Conservation (phyloP, 1,140 invertebrate genomes). For the Dreissena rostriformis region DNA sequence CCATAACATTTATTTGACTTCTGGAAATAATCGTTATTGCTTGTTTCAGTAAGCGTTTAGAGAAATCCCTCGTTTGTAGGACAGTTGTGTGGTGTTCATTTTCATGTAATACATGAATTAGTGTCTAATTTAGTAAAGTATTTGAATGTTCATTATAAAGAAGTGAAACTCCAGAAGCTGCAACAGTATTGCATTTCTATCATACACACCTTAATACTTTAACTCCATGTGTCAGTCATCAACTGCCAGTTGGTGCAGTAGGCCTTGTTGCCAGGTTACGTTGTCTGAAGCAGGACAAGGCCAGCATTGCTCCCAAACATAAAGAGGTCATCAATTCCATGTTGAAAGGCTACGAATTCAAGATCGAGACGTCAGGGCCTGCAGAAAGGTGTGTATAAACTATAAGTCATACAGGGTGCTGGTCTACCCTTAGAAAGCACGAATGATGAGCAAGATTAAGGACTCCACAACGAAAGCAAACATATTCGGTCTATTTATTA, state of each 20-base stretch:
- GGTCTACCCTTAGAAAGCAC: too few relatives aligned
- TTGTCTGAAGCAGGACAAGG: constrained; percentile 78
- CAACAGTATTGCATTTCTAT: too few relatives aligned
- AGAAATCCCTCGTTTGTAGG: too few relatives aligned
- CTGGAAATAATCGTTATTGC: too few relatives aligned
- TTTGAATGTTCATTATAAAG: neutral
- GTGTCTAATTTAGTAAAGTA: too few relatives aligned
- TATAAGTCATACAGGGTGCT: too few relatives aligned
- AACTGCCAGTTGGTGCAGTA: constrained; percentile 80
- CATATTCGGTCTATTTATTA: constrained; percentile 74
- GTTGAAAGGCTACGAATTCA: constrained; percentile 80
- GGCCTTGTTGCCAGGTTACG: constrained; percentile 80
- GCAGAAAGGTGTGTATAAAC: constrained; percentile 65
- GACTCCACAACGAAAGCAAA: constrained; percentile 77
- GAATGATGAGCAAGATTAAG: constrained; percentile 76
- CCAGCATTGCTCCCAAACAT: constrained; percentile 77
- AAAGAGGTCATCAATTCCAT: constrained; percentile 79
- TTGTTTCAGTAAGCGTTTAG: too few relatives aligned
- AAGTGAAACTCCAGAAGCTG: too few relatives aligned
- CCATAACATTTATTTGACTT: too few relatives aligned
- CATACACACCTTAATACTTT: constrained; percentile 64
- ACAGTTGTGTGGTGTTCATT: too few relatives aligned
- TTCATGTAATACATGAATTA: too few relatives aligned
- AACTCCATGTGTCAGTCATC: constrained; percentile 73
- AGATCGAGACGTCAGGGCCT: constrained; percentile 74